Base-by-base conservation (phyloP, 2,797 vertebrate species). In the Clarias fuscus region DNA sequence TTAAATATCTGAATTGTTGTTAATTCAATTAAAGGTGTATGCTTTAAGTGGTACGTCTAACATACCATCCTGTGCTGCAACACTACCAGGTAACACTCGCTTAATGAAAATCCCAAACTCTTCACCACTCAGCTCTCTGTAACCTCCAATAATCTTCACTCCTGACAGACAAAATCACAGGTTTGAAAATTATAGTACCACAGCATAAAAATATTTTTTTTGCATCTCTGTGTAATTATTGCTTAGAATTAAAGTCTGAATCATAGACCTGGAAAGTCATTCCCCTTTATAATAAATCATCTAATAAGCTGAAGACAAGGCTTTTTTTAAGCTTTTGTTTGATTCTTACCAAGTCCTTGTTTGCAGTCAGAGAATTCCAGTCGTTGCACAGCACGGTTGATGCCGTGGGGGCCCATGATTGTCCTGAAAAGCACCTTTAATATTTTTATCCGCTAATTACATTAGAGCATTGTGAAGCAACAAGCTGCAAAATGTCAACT, bases 41-140 rank as follows among this genome's bases (percentile, higher is more conserved):
- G 5, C 11, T 15, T 13, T 48, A 14, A 22, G 15, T 13, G 48
- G 3, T 10, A 43, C 8, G 33, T 20, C 58, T 61, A 86, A 80
- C 91, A 88, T 88, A 97, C 97, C 96, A 15, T 97, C 96, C 87
- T 91, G 89, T 83, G 95, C 95, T 17, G 96, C 96, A 88, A 96
- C 83, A 0, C 96, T 96, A 1, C 96, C 95, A 0, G 93, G 93
- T 0, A 97, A 93, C 90, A 97, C 94, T 83, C 96, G 92, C 91
- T 97, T 97, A 86, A 97, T 93, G 90, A 95, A 97, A 92, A 97
- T 95, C 27, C 97, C 97, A 85, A 96, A 97, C 87, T 97, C 96
- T 89, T 97, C 96, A 76, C 95, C 94, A 0, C 93, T 96, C 88
- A 93, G 88, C 84, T 95, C 95, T 48, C 93, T 88, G 92, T 95